Conservation (phyloP, 2,888 invertebrate genomes). For the Baccha elongata region DNA sequence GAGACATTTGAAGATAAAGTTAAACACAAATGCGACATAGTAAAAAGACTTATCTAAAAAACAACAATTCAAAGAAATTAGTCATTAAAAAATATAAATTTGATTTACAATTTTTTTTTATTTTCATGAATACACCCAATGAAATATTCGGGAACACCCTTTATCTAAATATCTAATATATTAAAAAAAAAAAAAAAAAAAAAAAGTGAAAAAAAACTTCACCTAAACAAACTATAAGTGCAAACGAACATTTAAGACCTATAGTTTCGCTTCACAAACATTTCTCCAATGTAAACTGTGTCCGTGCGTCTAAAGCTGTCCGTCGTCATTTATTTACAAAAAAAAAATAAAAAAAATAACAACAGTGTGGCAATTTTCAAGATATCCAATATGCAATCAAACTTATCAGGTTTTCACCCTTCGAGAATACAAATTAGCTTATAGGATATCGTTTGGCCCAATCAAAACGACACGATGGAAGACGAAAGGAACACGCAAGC, state of each 20-base stretch:
- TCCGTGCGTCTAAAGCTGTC: neutral
- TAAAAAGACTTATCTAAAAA: too few relatives aligned
- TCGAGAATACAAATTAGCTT: conserved; percentile 34
- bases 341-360: too few relatives aligned
- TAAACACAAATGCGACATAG: too few relatives aligned
- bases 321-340: conserved; percentile 23
- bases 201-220: too few relatives aligned
- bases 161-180: too few relatives aligned
- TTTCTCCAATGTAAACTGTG: neutral
- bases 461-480: conserved; percentile 7
- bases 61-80: too few relatives aligned
- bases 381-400: conserved; percentile 36
- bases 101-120: too few relatives aligned
- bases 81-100: too few relatives aligned
- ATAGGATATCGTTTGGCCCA: conserved; percentile 28
- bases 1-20: too few relatives aligned
- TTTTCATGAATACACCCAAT: too few relatives aligned
- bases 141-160: too few relatives aligned
- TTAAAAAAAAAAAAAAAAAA: neutral
- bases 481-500: conserved; percentile 7
- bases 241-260: neutral
- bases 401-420: conserved; percentile 35
- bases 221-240: neutral
- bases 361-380: conserved; percentile 9
- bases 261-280: conserved; percentile 10